Base-by-base conservation (phyloP, 1,140 invertebrate genomes). In the Octopus sinensis region DNA sequence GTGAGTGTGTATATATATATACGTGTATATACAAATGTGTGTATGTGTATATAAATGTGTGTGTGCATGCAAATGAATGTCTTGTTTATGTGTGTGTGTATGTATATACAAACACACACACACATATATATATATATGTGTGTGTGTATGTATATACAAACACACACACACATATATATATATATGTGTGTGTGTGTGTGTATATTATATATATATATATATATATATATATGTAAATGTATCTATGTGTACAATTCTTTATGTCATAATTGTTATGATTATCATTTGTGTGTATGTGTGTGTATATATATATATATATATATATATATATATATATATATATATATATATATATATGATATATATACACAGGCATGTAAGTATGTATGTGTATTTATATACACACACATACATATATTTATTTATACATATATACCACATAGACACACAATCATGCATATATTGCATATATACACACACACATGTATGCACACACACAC, bases 241-340 rank as follows among this genome's bases (percentile, higher is more conserved):
- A 62, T 62, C 7, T 62, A 62, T 62, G 17, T 62, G 56, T 62
- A 62, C 17, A 62, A n/a, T n/a, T n/a, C n/a, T n/a, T n/a, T n/a
- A n/a, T n/a, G n/a, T n/a, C n/a, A n/a, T n/a, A n/a, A n/a, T n/a
- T n/a, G n/a, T n/a, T n/a, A n/a, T n/a, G n/a, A 62, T 62, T 9
- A 9, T 9, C 17, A 62, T 62, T 9, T 62, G 17, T 62, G 56
- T 62, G 17, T 62, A 62, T 62, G 17, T 62, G 17, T 62, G 17
- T 62, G 56, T 62, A 62, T 62, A 62, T 62, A 62, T 62, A 62
- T 62, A 62, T 62, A 17, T 62, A 62, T 62, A 62, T 62, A 62
- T 62, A 62, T 62, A 62, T 62, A 62, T 62, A 17, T 62, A 62
- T 62, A 62, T 17, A 62, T 62, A 62, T 62, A 62, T 62, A 17